phyloP scores from a whole-genome alignment of 2,797 vertebrate species.

The Astyanax mexicanus region DNA sequence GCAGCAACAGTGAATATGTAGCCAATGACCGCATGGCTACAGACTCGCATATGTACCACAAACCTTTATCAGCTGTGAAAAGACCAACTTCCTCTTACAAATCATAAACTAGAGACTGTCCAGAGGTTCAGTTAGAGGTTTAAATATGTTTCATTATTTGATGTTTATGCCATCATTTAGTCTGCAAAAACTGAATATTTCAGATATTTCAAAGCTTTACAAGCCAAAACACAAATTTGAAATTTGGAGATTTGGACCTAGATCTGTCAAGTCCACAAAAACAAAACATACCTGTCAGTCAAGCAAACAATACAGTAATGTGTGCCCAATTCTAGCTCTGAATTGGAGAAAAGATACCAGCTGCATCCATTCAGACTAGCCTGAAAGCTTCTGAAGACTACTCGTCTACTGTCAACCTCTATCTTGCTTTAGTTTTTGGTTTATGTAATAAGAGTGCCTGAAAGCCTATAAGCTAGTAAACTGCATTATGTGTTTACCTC shows the following conservation, averaged over 20 bases:
- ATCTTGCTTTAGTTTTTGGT: neutral
- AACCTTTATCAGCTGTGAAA: neutral
- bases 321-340: neutral
- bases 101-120: neutral
- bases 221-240: too few species aligned
- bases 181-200: neutral
- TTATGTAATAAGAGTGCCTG: neutral
- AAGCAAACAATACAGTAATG: neutral
- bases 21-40: neutral
- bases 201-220: neutral
- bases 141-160: neutral
- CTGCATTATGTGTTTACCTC: neutral
- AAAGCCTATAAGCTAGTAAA: neutral
- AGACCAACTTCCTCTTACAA: neutral
- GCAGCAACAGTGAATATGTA: neutral
- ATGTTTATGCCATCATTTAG: conserved; percentile 3
- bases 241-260: neutral
- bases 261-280: neutral
- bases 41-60: neutral
- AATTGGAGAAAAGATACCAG: neutral
- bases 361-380: neutral
- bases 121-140: neutral
- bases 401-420: neutral
- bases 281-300: neutral
- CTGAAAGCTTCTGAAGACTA: neutral